Base-by-base conservation (phyloP, 2,888 invertebrate species). In the Leptopilina drosophilae region DNA sequence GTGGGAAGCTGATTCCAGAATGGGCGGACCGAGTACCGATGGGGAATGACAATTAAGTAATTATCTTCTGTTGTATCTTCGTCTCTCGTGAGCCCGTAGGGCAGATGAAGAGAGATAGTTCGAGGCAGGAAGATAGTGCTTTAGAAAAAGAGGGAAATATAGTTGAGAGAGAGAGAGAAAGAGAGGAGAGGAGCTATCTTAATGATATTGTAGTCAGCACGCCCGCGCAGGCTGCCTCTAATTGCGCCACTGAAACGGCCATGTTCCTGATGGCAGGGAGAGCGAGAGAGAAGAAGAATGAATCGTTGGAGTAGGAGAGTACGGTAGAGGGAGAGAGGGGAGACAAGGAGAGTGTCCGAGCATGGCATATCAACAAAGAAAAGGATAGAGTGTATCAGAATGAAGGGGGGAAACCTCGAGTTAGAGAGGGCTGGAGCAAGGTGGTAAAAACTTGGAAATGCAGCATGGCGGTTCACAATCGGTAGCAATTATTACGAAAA, bases 141-240 rank as follows among this genome's bases (percentile, higher is more conserved):
- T 42, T 59, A 49, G 62, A 33, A 59, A 40, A 76, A 79, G 80
- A 78, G 81, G 76, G 78, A 67, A 77, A 67, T 56, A 77, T 33
- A 33, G 33, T 53, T 77, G 77, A 33, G 33, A 33, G 33, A 33
- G 26, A 26, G 26, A 26, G 26, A 26, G 26, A 26, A 26, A 26
- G 49, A 42, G 80, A 79, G 80, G 33, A 79, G 78, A 80, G 67
- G 81, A 83, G 85, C 87, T 85, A 86, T 87, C 89, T 89, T 90
- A 90, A 90, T 89, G 90, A 90, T 90, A 90, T 90, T 90, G 90
- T 90, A 89, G 88, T 86, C 85, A 88, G 88, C 84, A 87, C 85
- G 87, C 87, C 88, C 86, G 88, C 88, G 88, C 89, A 88, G 88
- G 85, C 89, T 87, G 88, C 87, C 88, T 90, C 90, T 91, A 91